Base-by-base conservation (phyloP, 2,888 invertebrate species). In the Mechanitis messenoides region DNA sequence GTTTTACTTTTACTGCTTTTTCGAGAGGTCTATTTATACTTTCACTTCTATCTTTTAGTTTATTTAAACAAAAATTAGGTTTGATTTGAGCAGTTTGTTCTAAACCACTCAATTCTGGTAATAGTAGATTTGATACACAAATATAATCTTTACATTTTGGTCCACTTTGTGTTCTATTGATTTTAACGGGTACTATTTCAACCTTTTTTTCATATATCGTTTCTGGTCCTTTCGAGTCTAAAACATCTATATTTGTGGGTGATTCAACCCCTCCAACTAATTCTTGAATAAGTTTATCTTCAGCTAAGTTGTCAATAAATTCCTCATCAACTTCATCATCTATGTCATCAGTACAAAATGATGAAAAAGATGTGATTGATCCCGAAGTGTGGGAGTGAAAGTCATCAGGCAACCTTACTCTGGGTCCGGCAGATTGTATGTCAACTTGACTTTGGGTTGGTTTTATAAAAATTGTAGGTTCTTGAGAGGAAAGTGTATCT, bases 401-500 rank as follows among this genome's bases (percentile, higher is more conserved):
- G 68, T 89, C 87, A 60, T 86, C 88, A 42, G 90, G 90, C 55
- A 89, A 79, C 61, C 85, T 83, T 1, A 92, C 91, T 74, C 92
- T 85, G 6, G 92, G 90, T 58, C 87, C 82, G 70, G 87, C 84
- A 62, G 78, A 74, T 3, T 80, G 74, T 61, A 85, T 77, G 69
- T 80, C 80, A n/a, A 72, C 64, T 68, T 82, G 80, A 68, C 79
- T 85, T 53, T 90, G 85, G 1, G 91, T 91, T 6, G 93, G 91
- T 70, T 92, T 92, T 31, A 93, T 93, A 45, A 93, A 86, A 62
- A 93, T 91, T 74, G 91, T 92, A 0, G 92, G 90, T 71, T 94
- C 93, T 62, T 88, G 78, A 56, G 79, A 83, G 28, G 79, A 78
- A 33, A 85, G 77, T 66, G 78, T 78, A 59, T 87, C 81, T 71